Evolutionary conservation across 2,113 vertebrate species (phyloP).

Genomic region (Myodes glareolus): DNA sequence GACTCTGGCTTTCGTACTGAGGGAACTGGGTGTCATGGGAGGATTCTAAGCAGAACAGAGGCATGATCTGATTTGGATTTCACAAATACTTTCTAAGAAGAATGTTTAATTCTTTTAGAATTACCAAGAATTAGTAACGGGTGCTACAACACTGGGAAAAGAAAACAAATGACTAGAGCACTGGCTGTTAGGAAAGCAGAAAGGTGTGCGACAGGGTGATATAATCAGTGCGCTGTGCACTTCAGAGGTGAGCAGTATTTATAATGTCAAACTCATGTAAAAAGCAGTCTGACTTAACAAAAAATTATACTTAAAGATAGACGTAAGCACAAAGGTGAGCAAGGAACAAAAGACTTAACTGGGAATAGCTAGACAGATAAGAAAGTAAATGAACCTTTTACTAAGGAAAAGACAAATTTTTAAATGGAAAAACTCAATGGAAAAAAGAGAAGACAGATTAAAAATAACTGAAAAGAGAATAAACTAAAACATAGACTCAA

Average conservation of each 20-base stretch:
- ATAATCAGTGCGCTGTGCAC: not conserved
- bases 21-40: not conserved
- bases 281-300: not conserved
- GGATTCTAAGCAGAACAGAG: constrained; percentile 45
- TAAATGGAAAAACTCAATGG: constrained; percentile 56
- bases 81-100: constrained; percentile 63
- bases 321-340: constrained; percentile 45
- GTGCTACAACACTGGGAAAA: constrained; percentile 40
- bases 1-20: constrained; percentile 46
- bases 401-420: constrained; percentile 47
- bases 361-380: constrained; percentile 41
- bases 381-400: constrained; percentile 17
- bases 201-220: not conserved
- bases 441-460: constrained; percentile 43
- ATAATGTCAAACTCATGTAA: constrained; percentile 21
- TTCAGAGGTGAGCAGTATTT: constrained; percentile 52
- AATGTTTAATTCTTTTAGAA: not conserved
- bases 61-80: constrained; percentile 46
- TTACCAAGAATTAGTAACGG: constrained; percentile 22
- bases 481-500: constrained; percentile 25
- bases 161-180: constrained; percentile 28
- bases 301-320: constrained; percentile 53
- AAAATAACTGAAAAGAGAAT: constrained; percentile 27
- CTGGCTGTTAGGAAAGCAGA: constrained; percentile 44
- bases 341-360: constrained; percentile 42